Evolutionary conservation across 2,113 vertebrate genomes (phyloP), one percentile per base, ranked within the genome.

Genomic region (Petaurus breviceps): DNA sequence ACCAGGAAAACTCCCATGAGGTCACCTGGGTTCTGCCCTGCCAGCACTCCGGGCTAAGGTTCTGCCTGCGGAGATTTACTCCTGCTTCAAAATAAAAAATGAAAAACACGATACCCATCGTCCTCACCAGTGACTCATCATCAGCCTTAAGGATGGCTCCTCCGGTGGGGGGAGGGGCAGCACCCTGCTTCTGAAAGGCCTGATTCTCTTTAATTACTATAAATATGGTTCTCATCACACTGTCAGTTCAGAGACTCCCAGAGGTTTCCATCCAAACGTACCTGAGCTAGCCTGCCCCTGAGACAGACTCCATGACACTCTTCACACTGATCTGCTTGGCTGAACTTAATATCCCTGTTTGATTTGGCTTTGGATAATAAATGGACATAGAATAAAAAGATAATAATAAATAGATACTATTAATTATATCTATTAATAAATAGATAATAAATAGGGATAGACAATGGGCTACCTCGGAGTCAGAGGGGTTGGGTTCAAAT

Each of bases 1-100:
- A 96, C 43, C 24, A 92, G 95, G 93, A 97, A 97, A 97, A 97
- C 52, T 9, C 93, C 90, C 61, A 68, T 92, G 77, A 92, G 90
- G 94, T 97, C 93, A 95, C 94, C 90, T 49, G 5, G 19, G 50
- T 25, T 47, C 52, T 84, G n/a, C 8, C 96, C 54, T 96, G 97
- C 94, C 89, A 93, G 94, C 6, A 51, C 91, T 61, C 26, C 68
- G 51, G 95, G 92, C 95, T 68, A 54, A 0, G 9, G 51, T 96
- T 97, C 93, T 97, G 89, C 61, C 92, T 96, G 95, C 61, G 37
- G 92, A 92, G 51, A 92, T 95, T 94, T 93, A 91, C 50, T 7
- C 68, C 61, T 16, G 37, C 90, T 96, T 96, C 52, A 90, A 94
- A 97, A 96, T 93, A 91, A 96, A 97, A 92, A 52, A 89, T 43